Base-by-base conservation (phyloP, 1,140 invertebrate species). In the Nasonia longicornis region DNA sequence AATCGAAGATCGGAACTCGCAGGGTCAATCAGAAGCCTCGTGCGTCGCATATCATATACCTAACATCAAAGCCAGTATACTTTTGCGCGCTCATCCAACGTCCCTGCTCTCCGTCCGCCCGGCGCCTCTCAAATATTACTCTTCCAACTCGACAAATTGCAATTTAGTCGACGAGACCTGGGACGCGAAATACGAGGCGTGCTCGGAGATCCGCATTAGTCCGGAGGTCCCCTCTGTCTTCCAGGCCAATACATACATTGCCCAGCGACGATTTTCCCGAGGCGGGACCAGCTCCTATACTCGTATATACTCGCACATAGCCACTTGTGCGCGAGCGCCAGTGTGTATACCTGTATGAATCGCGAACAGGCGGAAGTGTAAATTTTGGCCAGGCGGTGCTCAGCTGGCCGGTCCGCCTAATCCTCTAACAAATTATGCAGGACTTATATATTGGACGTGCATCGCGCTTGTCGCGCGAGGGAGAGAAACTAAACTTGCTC, bases 391-490 rank as follows among this genome's bases (percentile, higher is more conserved):
- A 10, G 64, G 16, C 8, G 76, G 67, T 58, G 69, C 77, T 72
- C 69, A 79, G 69, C 69, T 79, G 77, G 77, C 52, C 69, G 35
- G 69, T 22, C 20, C 69, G 35, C 29, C 52, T 79, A 71, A 79
- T 71, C 77, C 48, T 45, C 48, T 4, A 72, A 79, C 77, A 72
- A 79, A 79, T 79, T 79, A 79, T 63, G 48, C 69, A 71, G 48
- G 67, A 72, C 77, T 79, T 79, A 79, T 63, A 11, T 42, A 79
- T 78, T 70, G 77, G 29, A 58, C 76, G 64, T 38, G 67, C 29
- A 71, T 58, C 48, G 71, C 48, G 48, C 42, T 58, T n/a, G 42
- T 45, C 67, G 67, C 31, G 20, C 48, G 8, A n/a, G 73, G 38
- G 31, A 77, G 26, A 26, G 26, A 26, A 26, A 26, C 26, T 26